These are phyloP conservation scores for Calypte anna DNA, from an alignment of 2,113 vertebrate genomes.

Conservation along the genomic window DNA sequence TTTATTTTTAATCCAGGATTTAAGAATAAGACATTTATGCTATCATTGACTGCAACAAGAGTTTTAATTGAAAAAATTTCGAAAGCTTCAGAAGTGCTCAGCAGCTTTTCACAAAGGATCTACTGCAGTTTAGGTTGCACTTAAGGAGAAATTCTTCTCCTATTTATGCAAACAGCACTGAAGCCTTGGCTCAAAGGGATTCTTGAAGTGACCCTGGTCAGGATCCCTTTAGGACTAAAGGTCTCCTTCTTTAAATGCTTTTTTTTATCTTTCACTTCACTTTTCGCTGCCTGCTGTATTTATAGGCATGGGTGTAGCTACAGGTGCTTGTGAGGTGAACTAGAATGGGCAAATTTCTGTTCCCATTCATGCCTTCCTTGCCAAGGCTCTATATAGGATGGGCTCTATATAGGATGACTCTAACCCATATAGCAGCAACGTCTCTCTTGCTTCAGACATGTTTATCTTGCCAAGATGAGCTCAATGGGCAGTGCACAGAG, in stretches of 20 bases:
- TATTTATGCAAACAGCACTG: background rate
- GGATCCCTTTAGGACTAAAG: background rate
- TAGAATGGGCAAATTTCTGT: background rate
- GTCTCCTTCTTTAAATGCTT: background rate
- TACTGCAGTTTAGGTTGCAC: background rate
- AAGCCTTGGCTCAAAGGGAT: background rate
- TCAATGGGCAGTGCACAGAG: background rate
- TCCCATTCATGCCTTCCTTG: background rate
- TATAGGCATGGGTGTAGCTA: background rate
- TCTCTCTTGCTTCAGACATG: background rate
- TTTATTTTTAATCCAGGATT: background rate
- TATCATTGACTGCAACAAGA: background rate
- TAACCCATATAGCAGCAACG: background rate
- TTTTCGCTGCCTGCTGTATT: background rate
- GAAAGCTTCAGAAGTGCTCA: background rate
- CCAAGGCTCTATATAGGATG: background rate
- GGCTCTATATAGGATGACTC: background rate
- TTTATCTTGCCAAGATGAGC: background rate
- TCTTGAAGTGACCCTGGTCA: background rate
- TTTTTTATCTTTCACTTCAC: background rate
- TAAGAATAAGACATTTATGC: background rate
- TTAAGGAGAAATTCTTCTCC: background rate
- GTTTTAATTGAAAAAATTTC: background rate
- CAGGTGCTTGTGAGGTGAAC: background rate
- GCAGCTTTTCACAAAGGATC: background rate